phyloP scores from a whole-genome alignment of 2,888 invertebrate species.

The Zhuqinia jingwanae region DNA sequence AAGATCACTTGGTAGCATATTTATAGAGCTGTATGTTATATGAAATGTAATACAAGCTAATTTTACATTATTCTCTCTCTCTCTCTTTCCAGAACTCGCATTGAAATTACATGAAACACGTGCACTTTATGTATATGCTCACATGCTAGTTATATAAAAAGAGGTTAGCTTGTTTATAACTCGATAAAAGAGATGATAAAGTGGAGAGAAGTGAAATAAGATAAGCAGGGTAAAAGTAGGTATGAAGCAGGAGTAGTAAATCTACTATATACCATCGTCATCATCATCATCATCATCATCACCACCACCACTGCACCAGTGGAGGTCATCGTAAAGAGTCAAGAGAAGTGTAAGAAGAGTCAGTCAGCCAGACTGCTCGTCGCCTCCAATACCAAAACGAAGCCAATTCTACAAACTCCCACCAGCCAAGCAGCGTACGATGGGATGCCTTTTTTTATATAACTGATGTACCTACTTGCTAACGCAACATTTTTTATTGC shows the following conservation, averaged over 20 bases:
- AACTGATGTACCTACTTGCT: not conserved
- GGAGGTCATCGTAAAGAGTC: conserved; percentile 32
- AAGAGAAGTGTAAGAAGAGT: not conserved
- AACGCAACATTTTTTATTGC: conserved; percentile 14
- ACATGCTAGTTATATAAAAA: not conserved
- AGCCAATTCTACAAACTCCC: not conserved
- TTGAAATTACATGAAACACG: not conserved
- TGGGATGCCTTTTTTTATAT: not conserved
- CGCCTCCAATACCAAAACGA: conserved; percentile 44
- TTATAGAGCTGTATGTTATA: not conserved
- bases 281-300: too few species aligned
- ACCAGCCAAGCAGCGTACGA: too few species aligned
- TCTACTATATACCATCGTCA: too few species aligned
- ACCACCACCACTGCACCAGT: conserved; percentile 34
- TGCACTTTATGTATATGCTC: conserved; percentile 1
- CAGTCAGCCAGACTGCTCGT: conserved; percentile 65
- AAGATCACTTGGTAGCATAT: not conserved
- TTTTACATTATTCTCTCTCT: conserved; percentile 33
- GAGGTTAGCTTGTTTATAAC: too few species aligned
- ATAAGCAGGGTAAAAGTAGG: conserved; percentile 7
- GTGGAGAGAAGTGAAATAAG: conserved; percentile 1
- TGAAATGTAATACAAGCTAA: conserved; percentile 25
- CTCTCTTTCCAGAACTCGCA: not conserved
- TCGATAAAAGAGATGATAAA: too few species aligned
- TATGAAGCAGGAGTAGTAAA: not conserved